Evolutionary conservation across 2,797 vertebrate genomes (phyloP), one percentile per base, ranked within the genome.

Genomic region (Ceryle rudis): DNA sequence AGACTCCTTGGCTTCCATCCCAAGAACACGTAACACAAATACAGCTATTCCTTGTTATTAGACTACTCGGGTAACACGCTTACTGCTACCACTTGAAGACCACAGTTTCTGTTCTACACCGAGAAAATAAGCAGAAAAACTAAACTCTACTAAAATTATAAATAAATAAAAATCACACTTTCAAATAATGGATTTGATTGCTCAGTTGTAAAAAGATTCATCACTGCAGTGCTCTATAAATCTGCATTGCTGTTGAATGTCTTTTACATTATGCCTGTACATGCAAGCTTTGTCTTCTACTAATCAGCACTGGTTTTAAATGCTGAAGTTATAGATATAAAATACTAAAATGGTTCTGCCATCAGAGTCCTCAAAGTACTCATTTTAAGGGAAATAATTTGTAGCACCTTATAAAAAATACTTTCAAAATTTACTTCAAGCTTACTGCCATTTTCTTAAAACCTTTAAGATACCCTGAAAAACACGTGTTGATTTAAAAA

Each of bases 1-100:
- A 90, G 75, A 65, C 49, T 33, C 85, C 44, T 65, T 94, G 78
- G 91, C 91, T 91, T 20, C 46, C 33, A 66, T 74, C 91, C 94
- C 44, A 46, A 91, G 67, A 71, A 75, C 52, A 90, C 26, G 28
- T 16, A 72, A 20, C 1, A 7, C 46, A 54, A 81, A 81, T 14
- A 47, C n/a, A 55, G 71, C 75, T 54, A 64, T 14, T 78, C 74
- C 51, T 35, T 52, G 71, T 20, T 49, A 47, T 51, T 54, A 39
- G 26, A 7, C 55, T 69, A 6, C 84, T 31, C 69, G 4, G 33
- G 46, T 80, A 77, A 80, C 81, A 29, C 0, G 0, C 41, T 86
- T 71, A 2, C 6, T 67, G 52, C 84, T 91, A 86, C 51, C 35
- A 16, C 61, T 71, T 5, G 37, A 64, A 79, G 62, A 89, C 39